These are phyloP conservation scores for Ctenopoma kingsleyae DNA, from an alignment of 2,797 vertebrate species.

Conservation along the genomic window DNA sequence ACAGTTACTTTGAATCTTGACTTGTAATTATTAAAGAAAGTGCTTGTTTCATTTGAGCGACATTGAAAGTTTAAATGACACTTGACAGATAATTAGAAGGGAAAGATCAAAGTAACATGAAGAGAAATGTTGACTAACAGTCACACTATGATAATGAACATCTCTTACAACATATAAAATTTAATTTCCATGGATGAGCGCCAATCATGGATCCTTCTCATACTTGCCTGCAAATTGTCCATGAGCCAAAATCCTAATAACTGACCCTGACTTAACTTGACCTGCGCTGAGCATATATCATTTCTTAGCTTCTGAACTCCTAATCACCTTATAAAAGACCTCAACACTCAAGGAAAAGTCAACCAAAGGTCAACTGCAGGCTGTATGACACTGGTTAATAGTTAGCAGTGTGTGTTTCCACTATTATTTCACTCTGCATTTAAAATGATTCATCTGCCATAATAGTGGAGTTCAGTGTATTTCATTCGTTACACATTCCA, in stretches of 20 bases:
- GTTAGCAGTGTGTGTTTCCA: background rate
- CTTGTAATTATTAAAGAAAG: conserved; percentile 26
- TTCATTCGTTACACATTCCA: background rate
- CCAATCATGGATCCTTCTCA: background rate
- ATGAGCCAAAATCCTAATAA: background rate
- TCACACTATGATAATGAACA: background rate
- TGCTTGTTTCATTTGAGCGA: background rate
- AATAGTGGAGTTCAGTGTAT: background rate
- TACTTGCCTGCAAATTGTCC: background rate
- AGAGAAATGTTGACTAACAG: background rate
- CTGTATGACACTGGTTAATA: background rate
- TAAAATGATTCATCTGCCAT: background rate
- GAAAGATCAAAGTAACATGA: background rate
- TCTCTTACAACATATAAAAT: background rate
- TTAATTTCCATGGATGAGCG: conserved; percentile 12
- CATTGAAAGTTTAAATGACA: background rate
- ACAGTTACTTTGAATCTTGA: background rate
- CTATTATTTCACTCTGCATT: conserved; percentile 5
- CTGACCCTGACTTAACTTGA: background rate
- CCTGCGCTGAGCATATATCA: background rate
- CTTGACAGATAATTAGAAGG: background rate
- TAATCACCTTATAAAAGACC: background rate
- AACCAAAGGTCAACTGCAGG: conserved; percentile 63
- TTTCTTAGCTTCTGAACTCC: background rate
- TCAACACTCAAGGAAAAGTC: conserved; percentile 56